These are phyloP conservation scores for Minunthozetes semirufus DNA, from an alignment of 2,888 invertebrate species.

Conservation along the genomic window DNA sequence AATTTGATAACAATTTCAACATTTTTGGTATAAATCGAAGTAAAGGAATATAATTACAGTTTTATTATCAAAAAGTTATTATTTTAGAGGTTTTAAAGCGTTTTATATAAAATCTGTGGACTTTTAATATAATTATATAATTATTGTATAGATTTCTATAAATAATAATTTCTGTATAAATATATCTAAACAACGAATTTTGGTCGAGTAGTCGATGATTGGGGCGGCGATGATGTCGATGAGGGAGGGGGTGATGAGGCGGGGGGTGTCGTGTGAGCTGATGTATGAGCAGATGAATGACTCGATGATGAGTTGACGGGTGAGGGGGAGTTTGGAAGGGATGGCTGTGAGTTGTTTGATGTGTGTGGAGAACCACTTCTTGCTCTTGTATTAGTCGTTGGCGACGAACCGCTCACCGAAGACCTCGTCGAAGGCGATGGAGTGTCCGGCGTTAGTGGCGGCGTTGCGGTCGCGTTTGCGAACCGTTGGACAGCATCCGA, in stretches of 20 bases:
- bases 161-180: background rate
- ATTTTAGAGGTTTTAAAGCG: background rate
- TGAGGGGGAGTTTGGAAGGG: conserved; percentile 3
- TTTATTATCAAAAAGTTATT: background rate
- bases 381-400: background rate
- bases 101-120: conserved; percentile 12
- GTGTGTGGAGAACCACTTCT: background rate
- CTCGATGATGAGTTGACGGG: background rate
- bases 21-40: background rate
- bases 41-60: background rate
- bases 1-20: too few species aligned
- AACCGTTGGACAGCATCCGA: conserved; percentile 35
- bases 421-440: conserved; percentile 43
- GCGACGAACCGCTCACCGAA: conserved; percentile 2
- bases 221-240: conserved; percentile 3
- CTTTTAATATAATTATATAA: background rate
- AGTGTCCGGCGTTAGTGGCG: conserved; percentile 13
- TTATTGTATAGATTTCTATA: conserved; percentile 8
- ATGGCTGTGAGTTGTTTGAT: background rate
- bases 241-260: conserved; percentile 6
- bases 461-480: conserved; percentile 32
- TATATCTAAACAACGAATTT: conserved; percentile 18
- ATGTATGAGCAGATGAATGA: conserved; percentile 7
- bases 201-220: conserved; percentile 10
- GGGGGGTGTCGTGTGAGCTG: background rate